Conservation (phyloP, 2,888 invertebrate species). For the Stenotaenia linearis region DNA sequence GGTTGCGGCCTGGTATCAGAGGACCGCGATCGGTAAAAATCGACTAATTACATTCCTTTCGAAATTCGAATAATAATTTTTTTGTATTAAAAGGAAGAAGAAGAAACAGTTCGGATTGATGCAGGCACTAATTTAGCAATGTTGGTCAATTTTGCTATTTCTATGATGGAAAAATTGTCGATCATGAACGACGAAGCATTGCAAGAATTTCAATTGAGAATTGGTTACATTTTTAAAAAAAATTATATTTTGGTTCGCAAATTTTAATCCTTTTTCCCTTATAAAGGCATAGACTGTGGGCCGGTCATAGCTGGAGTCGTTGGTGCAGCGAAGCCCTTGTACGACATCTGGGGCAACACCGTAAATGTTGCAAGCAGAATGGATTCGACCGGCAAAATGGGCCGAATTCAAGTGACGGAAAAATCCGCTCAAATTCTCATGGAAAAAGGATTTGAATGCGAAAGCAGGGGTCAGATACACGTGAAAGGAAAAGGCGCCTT, state of each 20-base stretch:
- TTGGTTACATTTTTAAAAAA: too few species aligned
- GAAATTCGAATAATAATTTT: neutral
- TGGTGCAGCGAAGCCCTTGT: slow-evolving; percentile 85
- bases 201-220: slow-evolving; percentile 62
- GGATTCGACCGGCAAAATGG: slow-evolving; percentile 82
- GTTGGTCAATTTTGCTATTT: slow-evolving; percentile 66
- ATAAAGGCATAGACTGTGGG: slow-evolving; percentile 87
- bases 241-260: too few species aligned
- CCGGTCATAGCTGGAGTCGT: slow-evolving; percentile 91
- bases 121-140: slow-evolving; percentile 45
- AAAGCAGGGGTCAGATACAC: slow-evolving; percentile 50
- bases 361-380: slow-evolving; percentile 95
- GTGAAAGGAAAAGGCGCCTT: slow-evolving; percentile 51
- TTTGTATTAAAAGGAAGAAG: neutral
- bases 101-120: slow-evolving; percentile 33
- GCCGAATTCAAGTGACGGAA: slow-evolving; percentile 62
- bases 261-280: too few species aligned
- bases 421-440: slow-evolving; percentile 47
- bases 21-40: slow-evolving; percentile 49
- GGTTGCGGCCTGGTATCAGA: slow-evolving; percentile 68
- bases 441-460: slow-evolving; percentile 45
- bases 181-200: slow-evolving; percentile 56
- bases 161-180: slow-evolving; percentile 62
- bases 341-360: slow-evolving; percentile 95
- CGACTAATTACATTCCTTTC: neutral